Base-by-base conservation (phyloP, 2,113 vertebrate species). In the Tautogolabrus adspersus region DNA sequence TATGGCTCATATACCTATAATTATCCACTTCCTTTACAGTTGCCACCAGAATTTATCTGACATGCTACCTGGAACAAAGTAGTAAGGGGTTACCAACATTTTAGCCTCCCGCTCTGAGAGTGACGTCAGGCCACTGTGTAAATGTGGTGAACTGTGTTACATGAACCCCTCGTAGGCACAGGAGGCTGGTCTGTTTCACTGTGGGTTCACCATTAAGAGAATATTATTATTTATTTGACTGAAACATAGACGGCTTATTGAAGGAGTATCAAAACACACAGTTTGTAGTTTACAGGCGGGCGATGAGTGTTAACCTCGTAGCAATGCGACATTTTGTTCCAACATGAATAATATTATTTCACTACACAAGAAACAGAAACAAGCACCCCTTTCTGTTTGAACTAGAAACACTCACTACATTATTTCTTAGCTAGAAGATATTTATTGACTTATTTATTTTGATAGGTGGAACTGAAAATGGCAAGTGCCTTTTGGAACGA, bases 401-500 rank as follows among this genome's bases (percentile, higher is more conserved):
- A 79, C 72, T 60, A 74, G 67, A 79, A 66, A 47, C 12, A 37
- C 38, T 72, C 46, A 73, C 60, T 4, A 63, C 40, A 57, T 47
- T 16, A 58, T 79, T 89, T 74, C 59, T 79, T 66, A 65, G 68
- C 62, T n/a, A 47, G 66, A 77, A 65, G 68, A 76, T 83, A 87
- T 87, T 87, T 89, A 83, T 70, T 78, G 15, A 81, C 70, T 70
- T 76, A 78, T 90, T 90, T 86, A 87, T 91, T 90, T 79, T 52
- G 22, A 62, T 70, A 65, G 84, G 83, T 59, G 72, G 81, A 88
- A 77, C 62, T 82, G 84, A 77, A 91, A 87, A 90, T 90, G 91
- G 93, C 90, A 93, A 93, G 94, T 94, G 94, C 93, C 92, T 94
- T 92, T 93, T 89, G 69, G 86, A 90, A 81, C 61, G 86, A 91